Base-by-base conservation (phyloP, 2,888 invertebrate genomes). In the Argyresthia albistria region DNA sequence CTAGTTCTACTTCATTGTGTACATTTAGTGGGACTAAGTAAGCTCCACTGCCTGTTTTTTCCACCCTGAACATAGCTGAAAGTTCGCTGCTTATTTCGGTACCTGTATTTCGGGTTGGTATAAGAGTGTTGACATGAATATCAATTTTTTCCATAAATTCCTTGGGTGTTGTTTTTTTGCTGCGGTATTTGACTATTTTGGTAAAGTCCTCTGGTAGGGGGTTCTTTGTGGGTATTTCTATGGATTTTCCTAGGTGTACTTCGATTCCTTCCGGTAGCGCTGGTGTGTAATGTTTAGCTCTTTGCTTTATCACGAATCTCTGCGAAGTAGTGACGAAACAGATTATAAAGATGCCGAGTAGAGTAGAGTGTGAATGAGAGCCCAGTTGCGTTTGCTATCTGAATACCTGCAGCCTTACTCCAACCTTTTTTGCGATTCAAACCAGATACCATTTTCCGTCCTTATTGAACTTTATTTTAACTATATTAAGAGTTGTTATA, bases 181-280 rank as follows among this genome's bases (percentile, higher is more conserved):
- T 52, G 10, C 57, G 46, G 49, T 54, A 54, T 4, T 54, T 42
- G 10, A 73, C 66, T 8, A 58, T 46, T 55, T 74, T 66, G 1
- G 65, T 72, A 51, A 80, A 80, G 46, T 68, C 62, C 45, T 72
- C 70, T 1, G 79, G 80, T 1, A 82, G 57, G 0, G 80, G 71
- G 0, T 54, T 52, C 58, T 77, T 80, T 42, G 50, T 47, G 0
- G 63, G 60, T 0, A 58, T 55, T 1, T 53, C 36, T 0, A 63
- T 47, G 0, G 56, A 42, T 6, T 62, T 35, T 0, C 66, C 69
- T 0, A 69, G 1, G 6, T 65, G 51, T 1, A 84, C 53, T 1
- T 69, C 66, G 0, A 82, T 61, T 0, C 82, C 82, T 0, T 43
- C 35, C 0, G 76, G 74, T n/a, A 4, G 4, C 4, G 12, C 14